These are phyloP conservation scores for Drosophila equinoxialis DNA, from an alignment of 1,140 invertebrate species.

Conservation along the genomic window DNA sequence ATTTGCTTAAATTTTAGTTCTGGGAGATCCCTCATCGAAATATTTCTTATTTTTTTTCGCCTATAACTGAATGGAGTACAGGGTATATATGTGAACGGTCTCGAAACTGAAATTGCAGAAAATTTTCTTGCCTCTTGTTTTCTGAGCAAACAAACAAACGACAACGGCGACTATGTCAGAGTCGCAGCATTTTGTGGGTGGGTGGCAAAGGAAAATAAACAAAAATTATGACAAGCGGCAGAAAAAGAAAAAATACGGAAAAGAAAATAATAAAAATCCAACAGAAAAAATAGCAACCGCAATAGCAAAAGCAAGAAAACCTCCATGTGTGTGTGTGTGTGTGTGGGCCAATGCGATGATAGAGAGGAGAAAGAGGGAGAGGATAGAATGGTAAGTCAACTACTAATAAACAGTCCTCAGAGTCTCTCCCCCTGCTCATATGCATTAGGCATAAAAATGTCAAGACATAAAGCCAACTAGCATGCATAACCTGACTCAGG, in stretches of 20 bases:
- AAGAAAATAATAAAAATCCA: slow-evolving; percentile 67
- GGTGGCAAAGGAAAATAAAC: slow-evolving; percentile 71
- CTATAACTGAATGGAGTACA: not conserved
- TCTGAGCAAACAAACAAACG: slow-evolving; percentile 61
- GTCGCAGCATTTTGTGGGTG: slow-evolving; percentile 32
- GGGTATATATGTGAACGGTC: not conserved
- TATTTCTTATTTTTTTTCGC: no score
- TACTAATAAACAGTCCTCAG: slow-evolving; percentile 66
- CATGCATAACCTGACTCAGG: slow-evolving; percentile 46
- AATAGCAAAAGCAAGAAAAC: slow-evolving; percentile 35
- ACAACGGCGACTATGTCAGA: slow-evolving; percentile 1
- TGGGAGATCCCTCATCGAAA: no score
- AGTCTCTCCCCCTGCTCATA: slow-evolving; percentile 12
- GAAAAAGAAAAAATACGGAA: slow-evolving; percentile 27
- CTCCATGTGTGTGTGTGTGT: not conserved
- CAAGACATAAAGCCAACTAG: slow-evolving; percentile 64
- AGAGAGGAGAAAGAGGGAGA: no score
- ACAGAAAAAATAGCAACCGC: slow-evolving; percentile 58
- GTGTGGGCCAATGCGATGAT: no score
- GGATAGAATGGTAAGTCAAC: slow-evolving; percentile 43
- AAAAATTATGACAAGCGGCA: slow-evolving; percentile 73
- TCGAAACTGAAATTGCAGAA: not conserved
- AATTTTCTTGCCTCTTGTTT: slow-evolving; percentile 37
- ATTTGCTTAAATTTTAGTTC: no score
- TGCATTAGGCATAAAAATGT: slow-evolving; percentile 71